Evolutionary conservation across 1,140 invertebrate genomes (phyloP).

Genomic region (Bombus consobrinus): DNA sequence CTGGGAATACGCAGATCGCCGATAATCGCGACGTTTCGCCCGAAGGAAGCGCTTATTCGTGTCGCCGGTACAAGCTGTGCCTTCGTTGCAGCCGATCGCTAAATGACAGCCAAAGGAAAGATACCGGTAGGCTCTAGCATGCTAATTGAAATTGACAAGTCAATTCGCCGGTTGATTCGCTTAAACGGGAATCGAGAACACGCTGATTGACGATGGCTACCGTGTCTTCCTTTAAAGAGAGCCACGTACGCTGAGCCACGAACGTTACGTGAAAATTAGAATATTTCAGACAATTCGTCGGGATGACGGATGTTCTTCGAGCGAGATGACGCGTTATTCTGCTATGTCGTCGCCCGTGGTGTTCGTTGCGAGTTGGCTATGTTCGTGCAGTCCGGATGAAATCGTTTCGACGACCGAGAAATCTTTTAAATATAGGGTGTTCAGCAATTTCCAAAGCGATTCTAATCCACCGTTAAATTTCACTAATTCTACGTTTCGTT

Average conservation of each 20-base stretch:
- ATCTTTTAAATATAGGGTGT: not conserved
- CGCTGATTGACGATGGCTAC: not conserved
- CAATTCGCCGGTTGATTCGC: constrained; percentile 6
- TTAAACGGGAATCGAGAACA: constrained; percentile 18
- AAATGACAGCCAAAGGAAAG: not conserved
- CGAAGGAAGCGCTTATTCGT: not conserved
- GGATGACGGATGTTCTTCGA: not conserved
- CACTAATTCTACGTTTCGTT: not conserved
- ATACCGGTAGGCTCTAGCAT: not conserved
- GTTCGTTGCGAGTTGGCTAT: not conserved
- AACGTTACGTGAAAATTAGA: not conserved
- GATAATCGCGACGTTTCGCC: constrained; percentile 19
- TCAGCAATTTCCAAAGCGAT: not conserved
- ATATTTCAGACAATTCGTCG: not conserved
- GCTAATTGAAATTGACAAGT: constrained; percentile 35
- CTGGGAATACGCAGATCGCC: not conserved
- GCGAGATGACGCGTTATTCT: not conserved
- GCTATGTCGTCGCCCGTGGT: not conserved
- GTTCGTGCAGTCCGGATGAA: not conserved
- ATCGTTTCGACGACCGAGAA: not conserved
- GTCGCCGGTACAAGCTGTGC: not conserved
- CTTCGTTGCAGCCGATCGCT: not conserved
- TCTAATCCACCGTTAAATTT: no score
- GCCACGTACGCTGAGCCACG: accelerated
- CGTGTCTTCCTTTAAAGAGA: not conserved